Evolutionary conservation across 1,140 invertebrate species (phyloP), one percentile per base, ranked within the genome.

Genomic region (Eumaeus atala): DNA sequence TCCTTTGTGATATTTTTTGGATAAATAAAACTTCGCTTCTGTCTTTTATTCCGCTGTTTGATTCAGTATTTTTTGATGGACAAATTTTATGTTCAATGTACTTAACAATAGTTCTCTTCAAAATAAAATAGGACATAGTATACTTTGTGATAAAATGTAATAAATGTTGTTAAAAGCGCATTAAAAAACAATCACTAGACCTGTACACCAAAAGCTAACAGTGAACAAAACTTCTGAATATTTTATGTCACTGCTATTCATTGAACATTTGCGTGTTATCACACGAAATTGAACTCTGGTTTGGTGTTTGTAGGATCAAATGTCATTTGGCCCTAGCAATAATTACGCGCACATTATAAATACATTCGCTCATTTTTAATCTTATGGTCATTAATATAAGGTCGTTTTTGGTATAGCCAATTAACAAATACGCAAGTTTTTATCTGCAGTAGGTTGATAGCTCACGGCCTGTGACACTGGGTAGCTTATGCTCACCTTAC

Each of bases 401-500:
- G 54, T 60, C 11, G n/a, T 35, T 49, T 36, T 42, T 52, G 12
- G 42, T 18, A 4, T 36, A 34, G 18, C 18, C 3, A 9, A 14
- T 4, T 21, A 9, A 34, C 11, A 33, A 42, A 28, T 34, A 40
- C 12, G 51, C 34, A 40, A 44, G 44, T 54, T 35, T 54, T 58
- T 62, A 62, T 62, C 56, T 55, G 35, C 44, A n/a, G 36, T 44
- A 34, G 56, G 56, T 50, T 52, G 61, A 62, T 62, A 62, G 56
- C 61, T 37, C 51, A 44, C 51, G 61, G 58, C 61, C 61, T 59
- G 56, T 51, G 61, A 63, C 61, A 63, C 54, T 12, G 54, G 50
- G 49, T 14, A 38, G 48, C 57, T 53, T 47, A 62, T 62, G 60
- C 56, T 55, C 35, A 28, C 21, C 21, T 28, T 28, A 28, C 21